Percentiles rank a stretch among this genome's conserved stretches.
phyloP scores from a whole-genome alignment of 2,797 vertebrate genomes.

The Arnoldichthys spilopterus region DNA sequence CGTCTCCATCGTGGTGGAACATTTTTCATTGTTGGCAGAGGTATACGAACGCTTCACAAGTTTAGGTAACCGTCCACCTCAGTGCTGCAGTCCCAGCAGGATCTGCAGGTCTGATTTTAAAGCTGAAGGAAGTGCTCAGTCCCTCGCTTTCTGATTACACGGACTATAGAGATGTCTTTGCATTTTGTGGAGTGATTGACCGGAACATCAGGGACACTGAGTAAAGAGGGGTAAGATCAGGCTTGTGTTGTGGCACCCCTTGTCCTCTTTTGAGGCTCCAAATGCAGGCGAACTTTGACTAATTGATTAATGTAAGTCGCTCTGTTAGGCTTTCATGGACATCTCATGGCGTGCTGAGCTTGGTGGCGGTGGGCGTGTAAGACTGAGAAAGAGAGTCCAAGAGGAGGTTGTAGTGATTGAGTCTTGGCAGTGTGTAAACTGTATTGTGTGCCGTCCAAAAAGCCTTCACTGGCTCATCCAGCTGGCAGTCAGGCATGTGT shows the following conservation, averaged over 20 bases:
- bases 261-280: background rate
- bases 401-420: slow-evolving; percentile 28
- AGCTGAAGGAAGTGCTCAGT: background rate
- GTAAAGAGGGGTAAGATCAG: background rate
- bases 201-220: background rate
- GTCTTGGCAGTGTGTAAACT: slow-evolving; percentile 53
- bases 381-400: slow-evolving; percentile 11
- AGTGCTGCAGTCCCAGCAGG: background rate
- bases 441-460: slow-evolving; percentile 48
- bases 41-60: background rate
- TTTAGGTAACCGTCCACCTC: slow-evolving; percentile 1
- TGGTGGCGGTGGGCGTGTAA: slow-evolving; percentile 10
- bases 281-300: slow-evolving; percentile 11
- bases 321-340: slow-evolving; percentile 14
- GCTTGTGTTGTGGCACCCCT: background rate
- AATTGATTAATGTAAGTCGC: slow-evolving; percentile 21
- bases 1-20: slow-evolving; percentile 3
- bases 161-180: background rate
- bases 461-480: slow-evolving; percentile 43
- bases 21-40: slow-evolving; percentile 36
- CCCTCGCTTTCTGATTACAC: background rate
- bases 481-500: slow-evolving; percentile 53
- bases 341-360: slow-evolving; percentile 8
- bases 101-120: background rate
- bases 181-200: background rate